phyloP scores from a whole-genome alignment of 2,888 invertebrate genomes.

The Euspilapteryx auroguttella region DNA sequence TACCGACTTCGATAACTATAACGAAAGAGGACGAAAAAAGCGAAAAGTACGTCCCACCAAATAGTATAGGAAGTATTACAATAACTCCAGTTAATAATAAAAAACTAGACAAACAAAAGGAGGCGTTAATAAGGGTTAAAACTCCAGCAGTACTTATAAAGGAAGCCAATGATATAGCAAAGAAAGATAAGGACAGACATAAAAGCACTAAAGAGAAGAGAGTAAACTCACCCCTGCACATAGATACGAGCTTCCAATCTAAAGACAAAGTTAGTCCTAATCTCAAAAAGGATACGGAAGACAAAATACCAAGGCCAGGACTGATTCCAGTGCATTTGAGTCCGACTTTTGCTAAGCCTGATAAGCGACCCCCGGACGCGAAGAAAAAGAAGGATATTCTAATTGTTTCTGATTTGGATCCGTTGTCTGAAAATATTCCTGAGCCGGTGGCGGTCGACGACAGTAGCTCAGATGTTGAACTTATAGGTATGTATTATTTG shows the following conservation, averaged over 20 bases:
- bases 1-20: conserved; percentile 12
- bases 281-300: conserved; percentile 24
- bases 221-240: conserved; percentile 24
- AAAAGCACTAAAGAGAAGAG: conserved; percentile 15
- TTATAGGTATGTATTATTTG: too few relatives aligned
- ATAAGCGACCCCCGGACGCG: conserved; percentile 36
- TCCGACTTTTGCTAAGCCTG: conserved; percentile 45
- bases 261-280: conserved; percentile 33
- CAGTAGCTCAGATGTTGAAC: conserved; percentile 52
- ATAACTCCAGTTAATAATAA: conserved; percentile 35
- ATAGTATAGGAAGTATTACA: conserved; percentile 45
- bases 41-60: conserved; percentile 39
- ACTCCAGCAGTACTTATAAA: conserved; percentile 33
- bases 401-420: conserved; percentile 41
- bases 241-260: conserved; percentile 30
- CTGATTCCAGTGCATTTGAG: conserved; percentile 39
- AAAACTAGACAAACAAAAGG: conserved; percentile 16
- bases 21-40: conserved; percentile 17
- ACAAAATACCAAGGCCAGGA: conserved; percentile 37
- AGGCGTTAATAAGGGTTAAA: conserved; percentile 37
- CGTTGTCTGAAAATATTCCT: conserved; percentile 23
- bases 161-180: conserved; percentile 36
- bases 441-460: conserved; percentile 42
- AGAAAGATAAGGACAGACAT: conserved; percentile 13
- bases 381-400: conserved; percentile 45